Percentiles rank a stretch among this genome's conserved stretches.
Conservation (phyloP, 2,888 invertebrate species). For the Chorisops tibialis region DNA sequence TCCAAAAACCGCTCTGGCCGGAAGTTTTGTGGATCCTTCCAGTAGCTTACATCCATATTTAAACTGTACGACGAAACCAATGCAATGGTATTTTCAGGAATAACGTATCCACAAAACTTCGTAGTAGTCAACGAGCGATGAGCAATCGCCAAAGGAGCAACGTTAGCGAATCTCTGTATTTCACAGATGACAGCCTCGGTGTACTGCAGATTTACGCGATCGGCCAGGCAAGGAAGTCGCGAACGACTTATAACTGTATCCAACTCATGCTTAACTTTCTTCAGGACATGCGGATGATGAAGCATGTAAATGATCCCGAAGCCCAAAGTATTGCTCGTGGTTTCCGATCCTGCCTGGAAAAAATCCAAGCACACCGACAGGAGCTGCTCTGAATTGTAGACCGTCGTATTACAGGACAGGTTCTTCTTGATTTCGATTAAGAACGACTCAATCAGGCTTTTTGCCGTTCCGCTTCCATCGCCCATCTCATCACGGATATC, state of each 20-base stretch:
- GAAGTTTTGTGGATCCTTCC: conserved; percentile 60
- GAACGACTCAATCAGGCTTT: conserved; percentile 55
- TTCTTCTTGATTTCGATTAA: conserved; percentile 55
- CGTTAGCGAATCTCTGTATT: conserved; percentile 52
- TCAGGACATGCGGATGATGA: conserved; percentile 56
- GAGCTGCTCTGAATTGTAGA: conserved; percentile 55
- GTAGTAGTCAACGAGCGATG: conserved; percentile 48
- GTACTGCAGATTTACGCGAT: conserved; percentile 55
- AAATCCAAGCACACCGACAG: conserved; percentile 59
- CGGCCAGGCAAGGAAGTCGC: conserved; percentile 50
- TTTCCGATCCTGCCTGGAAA: conserved; percentile 60
- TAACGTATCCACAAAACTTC: conserved; percentile 50
- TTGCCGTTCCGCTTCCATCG: conserved; percentile 39
- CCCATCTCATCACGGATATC: conserved; percentile 54
- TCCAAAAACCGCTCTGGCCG: conserved; percentile 63
- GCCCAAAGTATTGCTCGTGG: conserved; percentile 57
- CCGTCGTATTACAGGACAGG: conserved; percentile 48
- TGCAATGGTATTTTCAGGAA: conserved; percentile 57
- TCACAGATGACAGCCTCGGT: conserved; percentile 57
- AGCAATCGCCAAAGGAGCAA: conserved; percentile 49
- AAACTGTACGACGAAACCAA: conserved; percentile 57
- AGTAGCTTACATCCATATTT: conserved; percentile 54
- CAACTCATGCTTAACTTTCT: conserved; percentile 54
- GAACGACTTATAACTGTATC: conserved; percentile 48
- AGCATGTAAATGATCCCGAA: conserved; percentile 58